Conservation (phyloP, 2,113 vertebrate species). For the Atrichornis clamosus region DNA sequence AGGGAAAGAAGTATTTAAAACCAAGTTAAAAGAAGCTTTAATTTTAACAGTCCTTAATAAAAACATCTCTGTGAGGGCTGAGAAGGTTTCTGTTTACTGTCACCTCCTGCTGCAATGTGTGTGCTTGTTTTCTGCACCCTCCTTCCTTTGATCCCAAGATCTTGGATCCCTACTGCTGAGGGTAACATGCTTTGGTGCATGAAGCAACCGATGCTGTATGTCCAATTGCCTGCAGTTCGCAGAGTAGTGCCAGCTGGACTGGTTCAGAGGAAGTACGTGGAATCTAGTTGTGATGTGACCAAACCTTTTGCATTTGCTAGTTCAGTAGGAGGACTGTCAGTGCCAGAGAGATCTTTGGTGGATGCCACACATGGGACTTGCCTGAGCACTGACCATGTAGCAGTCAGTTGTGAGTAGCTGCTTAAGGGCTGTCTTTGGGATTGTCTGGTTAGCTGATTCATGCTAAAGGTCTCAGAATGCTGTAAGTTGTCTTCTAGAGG, state of each 20-base stretch:
- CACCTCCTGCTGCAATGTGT: constrained; percentile 38
- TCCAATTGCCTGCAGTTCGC: background rate
- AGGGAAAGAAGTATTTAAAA: constrained; percentile 21
- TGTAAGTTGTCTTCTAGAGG: background rate
- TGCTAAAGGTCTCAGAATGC: background rate
- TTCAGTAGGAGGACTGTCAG: background rate
- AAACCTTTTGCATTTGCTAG: background rate
- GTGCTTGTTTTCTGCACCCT: background rate
- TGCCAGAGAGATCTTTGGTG: background rate
- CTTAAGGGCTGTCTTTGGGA: background rate
- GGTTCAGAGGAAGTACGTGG: background rate
- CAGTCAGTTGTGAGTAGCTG: background rate
- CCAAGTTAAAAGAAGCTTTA: constrained; percentile 36
- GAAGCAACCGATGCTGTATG: background rate
- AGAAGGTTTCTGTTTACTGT: constrained; percentile 42
- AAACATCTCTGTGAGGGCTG: constrained; percentile 20
- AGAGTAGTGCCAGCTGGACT: background rate
- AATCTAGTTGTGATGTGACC: background rate
- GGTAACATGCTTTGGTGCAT: background rate
- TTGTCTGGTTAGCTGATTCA: background rate
- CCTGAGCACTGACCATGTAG: accelerated
- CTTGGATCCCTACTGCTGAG: background rate
- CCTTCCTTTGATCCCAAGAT: constrained; percentile 42
- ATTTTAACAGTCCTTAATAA: constrained; percentile 29
- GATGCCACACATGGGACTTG: accelerated